phyloP scores from a whole-genome alignment of 2,797 vertebrate genomes.

The Simalia tracyae region DNA sequence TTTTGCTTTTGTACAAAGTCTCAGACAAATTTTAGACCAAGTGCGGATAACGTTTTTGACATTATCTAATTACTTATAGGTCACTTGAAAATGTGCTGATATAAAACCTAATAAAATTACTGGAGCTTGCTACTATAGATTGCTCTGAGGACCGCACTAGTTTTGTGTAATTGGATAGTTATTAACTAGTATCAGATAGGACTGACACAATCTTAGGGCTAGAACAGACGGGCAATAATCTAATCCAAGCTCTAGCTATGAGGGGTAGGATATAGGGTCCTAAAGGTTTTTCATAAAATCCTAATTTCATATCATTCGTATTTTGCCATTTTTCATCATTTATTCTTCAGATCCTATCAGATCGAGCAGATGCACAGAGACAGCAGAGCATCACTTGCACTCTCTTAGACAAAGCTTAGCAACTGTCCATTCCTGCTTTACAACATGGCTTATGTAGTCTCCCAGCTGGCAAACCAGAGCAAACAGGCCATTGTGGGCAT shows the following conservation, averaged over 20 bases:
- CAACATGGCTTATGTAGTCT: background rate
- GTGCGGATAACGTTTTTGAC: background rate
- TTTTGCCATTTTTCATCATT: background rate
- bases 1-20: background rate
- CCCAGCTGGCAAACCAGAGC: background rate
- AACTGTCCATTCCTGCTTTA: background rate
- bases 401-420: background rate
- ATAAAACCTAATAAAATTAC: conserved; percentile 5
- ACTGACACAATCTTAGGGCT: background rate
- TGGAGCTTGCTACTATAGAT: background rate
- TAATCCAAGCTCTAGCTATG: background rate
- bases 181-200: background rate
- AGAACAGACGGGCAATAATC: background rate
- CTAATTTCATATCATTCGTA: background rate
- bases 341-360: background rate
- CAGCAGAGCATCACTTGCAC: too few species aligned
- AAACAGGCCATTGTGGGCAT: background rate
- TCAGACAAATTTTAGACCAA: background rate
- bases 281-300: background rate
- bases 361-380: background rate
- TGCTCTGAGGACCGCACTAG: background rate
- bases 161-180: background rate
- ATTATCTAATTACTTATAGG: conserved; percentile 6
- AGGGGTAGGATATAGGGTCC: background rate
- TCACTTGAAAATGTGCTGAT: conserved; percentile 1